Conservation (phyloP, 2,888 invertebrate species). For the Metallyticus violacea region DNA sequence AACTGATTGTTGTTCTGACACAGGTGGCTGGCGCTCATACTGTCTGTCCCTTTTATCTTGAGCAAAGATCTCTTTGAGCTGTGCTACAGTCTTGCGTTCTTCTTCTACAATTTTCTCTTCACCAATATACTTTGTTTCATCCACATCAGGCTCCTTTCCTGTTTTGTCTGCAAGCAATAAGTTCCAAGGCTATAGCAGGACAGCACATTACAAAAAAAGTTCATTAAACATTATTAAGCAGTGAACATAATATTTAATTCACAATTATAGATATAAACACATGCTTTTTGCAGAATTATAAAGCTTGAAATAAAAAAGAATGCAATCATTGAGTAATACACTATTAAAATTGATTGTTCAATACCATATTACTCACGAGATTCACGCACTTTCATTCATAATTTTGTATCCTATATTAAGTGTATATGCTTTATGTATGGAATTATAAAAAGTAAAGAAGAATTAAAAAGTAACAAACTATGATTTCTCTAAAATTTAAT, state of each 20-base stretch:
- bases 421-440: too few relatives aligned
- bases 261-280: too few relatives aligned
- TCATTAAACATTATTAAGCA: not conserved
- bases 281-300: too few relatives aligned
- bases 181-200: not conserved
- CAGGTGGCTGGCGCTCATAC: constrained; percentile 32
- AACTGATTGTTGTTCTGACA: constrained; percentile 1
- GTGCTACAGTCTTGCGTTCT: constrained; percentile 46
- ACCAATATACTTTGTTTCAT: constrained; percentile 75
- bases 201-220: not conserved
- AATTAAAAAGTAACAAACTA: too few relatives aligned
- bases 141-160: constrained; percentile 43
- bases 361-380: too few relatives aligned
- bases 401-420: too few relatives aligned
- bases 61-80: constrained; percentile 33
- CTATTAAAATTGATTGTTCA: too few relatives aligned
- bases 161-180: constrained; percentile 4
- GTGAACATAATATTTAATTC: not conserved
- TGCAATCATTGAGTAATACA: too few relatives aligned
- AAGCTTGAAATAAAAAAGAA: too few relatives aligned
- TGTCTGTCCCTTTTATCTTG: constrained; percentile 26
- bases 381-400: too few relatives aligned
- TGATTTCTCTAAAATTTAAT: too few relatives aligned
- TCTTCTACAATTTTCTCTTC: constrained; percentile 73
- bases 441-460: too few relatives aligned